phyloP scores from a whole-genome alignment of 2,113 vertebrate genomes.

The Ammospiza nelsoni region DNA sequence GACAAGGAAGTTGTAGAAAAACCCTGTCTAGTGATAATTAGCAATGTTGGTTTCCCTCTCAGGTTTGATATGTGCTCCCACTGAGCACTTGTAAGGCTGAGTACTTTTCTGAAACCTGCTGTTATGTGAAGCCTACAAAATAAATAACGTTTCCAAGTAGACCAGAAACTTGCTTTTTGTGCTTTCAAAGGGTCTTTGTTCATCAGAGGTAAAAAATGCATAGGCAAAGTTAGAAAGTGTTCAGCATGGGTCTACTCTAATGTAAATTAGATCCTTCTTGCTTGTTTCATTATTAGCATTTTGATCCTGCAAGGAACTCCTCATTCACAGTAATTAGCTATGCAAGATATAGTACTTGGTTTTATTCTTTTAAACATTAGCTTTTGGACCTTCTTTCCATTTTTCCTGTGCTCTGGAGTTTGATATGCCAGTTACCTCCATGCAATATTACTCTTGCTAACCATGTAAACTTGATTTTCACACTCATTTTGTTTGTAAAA shows the following conservation, averaged over 20 bases:
- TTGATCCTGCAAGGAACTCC: neutral
- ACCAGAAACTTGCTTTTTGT: neutral
- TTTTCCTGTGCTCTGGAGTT: neutral
- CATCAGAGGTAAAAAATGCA: neutral
- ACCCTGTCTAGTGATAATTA: neutral
- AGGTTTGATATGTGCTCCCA: neutral
- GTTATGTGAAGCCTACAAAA: neutral
- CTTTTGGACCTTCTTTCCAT: neutral
- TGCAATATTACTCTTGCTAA: neutral
- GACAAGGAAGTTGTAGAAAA: neutral
- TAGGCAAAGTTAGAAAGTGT: neutral
- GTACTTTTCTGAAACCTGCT: neutral
- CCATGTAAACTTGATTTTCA: slow-evolving; percentile 13
- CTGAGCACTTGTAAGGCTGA: neutral
- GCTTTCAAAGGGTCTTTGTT: neutral
- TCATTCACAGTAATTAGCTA: neutral
- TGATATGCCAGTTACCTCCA: neutral
- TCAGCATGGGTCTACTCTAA: neutral
- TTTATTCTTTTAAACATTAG: neutral
- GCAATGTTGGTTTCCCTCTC: neutral
- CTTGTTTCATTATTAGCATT: neutral
- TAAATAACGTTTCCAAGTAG: neutral
- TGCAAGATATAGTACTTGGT: neutral
- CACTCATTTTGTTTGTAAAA: neutral
- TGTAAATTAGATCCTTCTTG: neutral